Percentiles rank a stretch among this genome's conserved stretches.
Conservation (phyloP, 2,888 invertebrate species). For the Amblyjoppa fuscipennis region DNA sequence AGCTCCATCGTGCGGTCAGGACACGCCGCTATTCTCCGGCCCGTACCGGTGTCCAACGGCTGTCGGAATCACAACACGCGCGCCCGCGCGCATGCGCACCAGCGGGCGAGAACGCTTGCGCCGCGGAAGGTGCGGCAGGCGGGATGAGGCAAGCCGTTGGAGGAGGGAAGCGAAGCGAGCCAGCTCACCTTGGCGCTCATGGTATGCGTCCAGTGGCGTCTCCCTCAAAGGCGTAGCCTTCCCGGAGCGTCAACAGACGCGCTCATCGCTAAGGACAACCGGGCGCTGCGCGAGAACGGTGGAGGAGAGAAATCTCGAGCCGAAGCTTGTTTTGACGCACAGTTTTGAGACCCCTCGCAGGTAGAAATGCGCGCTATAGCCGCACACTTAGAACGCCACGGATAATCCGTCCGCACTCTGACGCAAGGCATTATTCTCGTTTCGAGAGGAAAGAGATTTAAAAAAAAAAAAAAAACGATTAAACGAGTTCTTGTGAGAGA, state of each 20-base stretch:
- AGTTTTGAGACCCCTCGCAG: slow-evolving; percentile 29
- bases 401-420: slow-evolving; percentile 7
- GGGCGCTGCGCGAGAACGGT: slow-evolving; percentile 1
- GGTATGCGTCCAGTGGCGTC: slow-evolving; percentile 81
- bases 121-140: slow-evolving; percentile 60
- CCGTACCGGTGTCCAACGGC: slow-evolving; percentile 19
- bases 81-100: neutral
- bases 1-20: neutral
- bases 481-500: neutral
- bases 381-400: neutral
- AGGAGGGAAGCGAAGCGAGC: slow-evolving; percentile 72
- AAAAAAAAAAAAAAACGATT: slow-evolving; percentile 1
- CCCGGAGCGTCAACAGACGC: slow-evolving; percentile 28
- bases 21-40: slow-evolving; percentile 1
- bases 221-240: slow-evolving; percentile 77
- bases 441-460: neutral
- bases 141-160: slow-evolving; percentile 41
- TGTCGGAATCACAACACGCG: slow-evolving; percentile 58
- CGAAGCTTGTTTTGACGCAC: slow-evolving; percentile 65
- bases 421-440: neutral
- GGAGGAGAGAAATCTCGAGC: slow-evolving; percentile 9
- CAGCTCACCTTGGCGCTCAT: slow-evolving; percentile 83
- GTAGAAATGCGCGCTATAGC: neutral
- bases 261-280: slow-evolving; percentile 23
- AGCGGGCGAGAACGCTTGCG: slow-evolving; percentile 37